These are phyloP conservation scores for human DNA, from an alignment of 2,113 vertebrate species.

Conservation along the genomic window GRCh38 chr6:22098001-22098500, in stretches of 20 bases:
- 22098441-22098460: background rate
- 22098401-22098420: background rate
- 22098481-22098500: background rate
- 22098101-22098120: background rate
- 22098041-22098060: background rate
- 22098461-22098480: background rate
- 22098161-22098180: background rate
- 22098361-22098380: background rate
- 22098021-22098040: background rate
- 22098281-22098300: background rate
- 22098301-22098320: constrained; percentile 1
- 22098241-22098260: constrained; percentile 26
- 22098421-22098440: background rate
- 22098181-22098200: background rate
- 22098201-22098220: background rate
- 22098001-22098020: background rate
- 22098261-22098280: background rate
- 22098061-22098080: background rate
- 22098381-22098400: background rate
- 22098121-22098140: background rate
- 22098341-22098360: background rate
- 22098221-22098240: background rate
- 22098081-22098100: background rate
- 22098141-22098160: background rate
- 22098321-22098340: background rate